Base-by-base conservation (phyloP, 2,113 vertebrate genomes). In the Caloenas nicobarica region DNA sequence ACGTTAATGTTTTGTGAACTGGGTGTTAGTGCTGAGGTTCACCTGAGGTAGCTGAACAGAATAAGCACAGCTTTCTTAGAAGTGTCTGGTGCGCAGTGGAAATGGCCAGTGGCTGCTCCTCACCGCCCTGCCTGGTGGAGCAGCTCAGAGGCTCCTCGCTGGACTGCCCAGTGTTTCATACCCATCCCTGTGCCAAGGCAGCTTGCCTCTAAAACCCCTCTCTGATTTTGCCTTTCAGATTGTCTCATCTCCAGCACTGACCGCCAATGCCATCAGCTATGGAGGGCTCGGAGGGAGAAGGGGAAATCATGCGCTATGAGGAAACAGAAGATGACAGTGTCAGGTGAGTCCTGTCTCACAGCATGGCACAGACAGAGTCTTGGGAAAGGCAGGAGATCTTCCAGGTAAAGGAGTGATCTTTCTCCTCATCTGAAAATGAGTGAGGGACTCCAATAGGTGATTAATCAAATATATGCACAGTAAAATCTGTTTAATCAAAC, bases 231-330 rank as follows among this genome's bases (percentile, higher is more conserved):
- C 51, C 50, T 96, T 95, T 34, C 86, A 97, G 91, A 1, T 24
- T 71, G 71, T 34, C 48, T 69, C 0, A 24, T 66, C 80, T 29
- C 36, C 64, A 74, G 58, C 68, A 25, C 44, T 60, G 50, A 62
- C 2, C 68, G 10, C 61, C 54, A 13, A 91, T 95, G 72, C 96
- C 90, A 16, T 95, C 96, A 23, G 89, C 96, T 42, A 42, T 91
- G 87, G 98, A 97, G 93, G 69, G 95, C 46, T 87, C 96, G 0
- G 97, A 97, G 65, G 64, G 9, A 79, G 97, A 98, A 6, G 85
- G 95, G 2, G 97, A 97, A 38, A 66, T 36, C 81, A 9, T 89
- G 22, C 85, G 0, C 81, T 94, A 96, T 2, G 48, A 93, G 57
- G 65, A 94, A 6, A 23, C 54, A 13, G 97, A 95, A 54, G 46